These are phyloP conservation scores for Mormyrops boulengeri DNA, from an alignment of 2,797 vertebrate species.

Conservation along the genomic window DNA sequence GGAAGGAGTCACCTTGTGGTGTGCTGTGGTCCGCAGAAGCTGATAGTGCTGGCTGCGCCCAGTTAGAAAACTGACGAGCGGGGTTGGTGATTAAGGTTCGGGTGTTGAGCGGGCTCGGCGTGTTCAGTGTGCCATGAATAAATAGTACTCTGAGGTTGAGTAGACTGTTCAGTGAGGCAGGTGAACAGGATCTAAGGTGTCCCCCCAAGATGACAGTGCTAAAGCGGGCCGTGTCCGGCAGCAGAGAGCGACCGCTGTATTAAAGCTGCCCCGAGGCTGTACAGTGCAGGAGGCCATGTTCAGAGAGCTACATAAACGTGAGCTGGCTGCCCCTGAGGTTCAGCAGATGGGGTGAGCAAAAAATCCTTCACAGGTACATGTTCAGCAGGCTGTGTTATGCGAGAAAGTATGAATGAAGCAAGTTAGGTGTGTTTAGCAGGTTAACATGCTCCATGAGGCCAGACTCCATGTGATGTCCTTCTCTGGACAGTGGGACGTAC, in stretches of 20 bases:
- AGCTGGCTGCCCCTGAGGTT: background rate
- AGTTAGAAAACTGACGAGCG: background rate
- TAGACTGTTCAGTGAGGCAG: background rate
- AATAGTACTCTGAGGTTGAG: background rate
- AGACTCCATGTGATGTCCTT: conserved; percentile 41
- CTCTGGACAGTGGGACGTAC: conserved; percentile 29
- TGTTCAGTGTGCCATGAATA: background rate
- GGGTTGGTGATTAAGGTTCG: background rate
- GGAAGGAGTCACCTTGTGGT: background rate
- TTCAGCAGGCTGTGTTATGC: background rate
- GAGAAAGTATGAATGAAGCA: background rate
- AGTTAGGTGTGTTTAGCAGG: background rate
- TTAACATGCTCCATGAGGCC: background rate
- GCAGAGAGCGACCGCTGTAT: background rate
- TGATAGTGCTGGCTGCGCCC: background rate
- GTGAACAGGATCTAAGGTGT: background rate
- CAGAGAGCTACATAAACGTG: background rate
- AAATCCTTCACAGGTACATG: background rate
- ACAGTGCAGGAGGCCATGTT: background rate
- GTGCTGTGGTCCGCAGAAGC: background rate
- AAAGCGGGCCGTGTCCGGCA: background rate
- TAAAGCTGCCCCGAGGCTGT: background rate
- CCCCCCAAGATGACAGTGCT: background rate
- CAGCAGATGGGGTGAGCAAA: background rate
- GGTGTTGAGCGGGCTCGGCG: background rate